phyloP scores from a whole-genome alignment of 2,797 vertebrate genomes.

The Mus caroli region DNA sequence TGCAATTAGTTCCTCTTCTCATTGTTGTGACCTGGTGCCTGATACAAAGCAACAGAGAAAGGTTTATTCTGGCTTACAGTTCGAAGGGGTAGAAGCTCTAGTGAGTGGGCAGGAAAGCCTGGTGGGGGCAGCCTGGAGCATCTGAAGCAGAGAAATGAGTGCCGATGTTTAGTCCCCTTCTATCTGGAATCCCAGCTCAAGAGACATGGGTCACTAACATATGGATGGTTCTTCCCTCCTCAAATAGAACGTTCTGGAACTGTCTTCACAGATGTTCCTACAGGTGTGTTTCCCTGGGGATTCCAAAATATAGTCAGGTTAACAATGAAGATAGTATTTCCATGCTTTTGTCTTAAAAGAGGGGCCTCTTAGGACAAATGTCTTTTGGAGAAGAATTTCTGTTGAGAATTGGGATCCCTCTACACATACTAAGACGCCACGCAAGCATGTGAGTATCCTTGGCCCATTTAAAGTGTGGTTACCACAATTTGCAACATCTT shows the following conservation, averaged over 20 bases:
- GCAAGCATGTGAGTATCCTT: not conserved
- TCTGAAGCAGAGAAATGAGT: not conserved
- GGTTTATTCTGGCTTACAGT: not conserved
- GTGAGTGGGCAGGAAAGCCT: not conserved
- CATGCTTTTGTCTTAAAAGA: not conserved
- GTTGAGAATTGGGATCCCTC: not conserved
- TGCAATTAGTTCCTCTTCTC: not conserved
- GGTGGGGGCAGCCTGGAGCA: too few relatives aligned
- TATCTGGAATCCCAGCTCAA: not conserved
- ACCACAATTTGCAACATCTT: constrained; percentile 3
- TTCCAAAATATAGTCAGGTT: not conserved
- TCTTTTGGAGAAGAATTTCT: constrained; percentile 1
- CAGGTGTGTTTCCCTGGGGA: not conserved
- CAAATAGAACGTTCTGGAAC: not conserved
- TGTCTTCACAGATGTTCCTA: not conserved
- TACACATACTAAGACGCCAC: not conserved
- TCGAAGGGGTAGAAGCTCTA: not conserved
- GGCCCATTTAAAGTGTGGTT: not conserved
- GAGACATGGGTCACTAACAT: not conserved
- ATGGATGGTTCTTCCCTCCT: not conserved
- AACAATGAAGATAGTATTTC: not conserved
- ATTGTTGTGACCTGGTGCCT: not conserved
- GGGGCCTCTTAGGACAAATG: constrained; percentile 8
- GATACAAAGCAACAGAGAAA: not conserved
- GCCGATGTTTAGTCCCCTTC: too few relatives aligned